These are phyloP conservation scores for Lasioglossum villosulum DNA, from an alignment of 2,888 invertebrate species.

Conservation along the genomic window DNA sequence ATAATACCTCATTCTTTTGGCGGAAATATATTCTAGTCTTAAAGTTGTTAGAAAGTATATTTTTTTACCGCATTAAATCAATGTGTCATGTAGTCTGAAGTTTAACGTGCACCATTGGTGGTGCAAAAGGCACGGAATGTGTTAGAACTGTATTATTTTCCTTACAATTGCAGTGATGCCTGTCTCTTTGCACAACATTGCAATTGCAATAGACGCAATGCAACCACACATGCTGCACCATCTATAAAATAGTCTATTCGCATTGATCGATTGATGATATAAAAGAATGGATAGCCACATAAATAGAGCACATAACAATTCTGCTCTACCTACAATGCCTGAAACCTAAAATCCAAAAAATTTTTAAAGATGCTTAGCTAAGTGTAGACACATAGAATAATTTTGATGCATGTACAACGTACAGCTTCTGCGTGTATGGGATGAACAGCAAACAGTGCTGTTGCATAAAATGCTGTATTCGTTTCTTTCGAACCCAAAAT, in stretches of 20 bases:
- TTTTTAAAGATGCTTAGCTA: not conserved
- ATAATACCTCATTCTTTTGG: too few relatives aligned
- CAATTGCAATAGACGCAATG: conserved; percentile 86
- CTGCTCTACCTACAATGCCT: conserved; percentile 96
- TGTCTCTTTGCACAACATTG: conserved; percentile 97
- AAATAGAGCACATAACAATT: conserved; percentile 92
- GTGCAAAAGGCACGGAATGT: too few relatives aligned
- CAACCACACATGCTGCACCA: conserved; percentile 75
- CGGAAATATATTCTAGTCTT: too few relatives aligned
- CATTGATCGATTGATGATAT: conserved; percentile 86
- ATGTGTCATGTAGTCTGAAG: too few relatives aligned
- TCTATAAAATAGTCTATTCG: conserved; percentile 57
- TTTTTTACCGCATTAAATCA: too few relatives aligned
- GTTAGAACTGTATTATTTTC: conserved; percentile 61
- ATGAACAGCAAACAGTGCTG: conserved; percentile 94
- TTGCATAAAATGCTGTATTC: conserved; percentile 87
- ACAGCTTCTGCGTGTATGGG: conserved; percentile 97
- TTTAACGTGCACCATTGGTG: too few relatives aligned
- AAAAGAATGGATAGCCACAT: conserved; percentile 90
- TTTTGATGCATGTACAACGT: conserved; percentile 74
- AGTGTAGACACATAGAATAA: not conserved
- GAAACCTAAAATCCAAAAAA: conserved; percentile 87
- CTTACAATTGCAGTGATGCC: conserved; percentile 95
- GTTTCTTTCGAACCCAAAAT: conserved; percentile 80
- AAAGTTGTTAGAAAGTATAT: too few relatives aligned